These are phyloP conservation scores for Probaryconus sp. DNA, from an alignment of 1,140 invertebrate species.

Conservation along the genomic window DNA sequence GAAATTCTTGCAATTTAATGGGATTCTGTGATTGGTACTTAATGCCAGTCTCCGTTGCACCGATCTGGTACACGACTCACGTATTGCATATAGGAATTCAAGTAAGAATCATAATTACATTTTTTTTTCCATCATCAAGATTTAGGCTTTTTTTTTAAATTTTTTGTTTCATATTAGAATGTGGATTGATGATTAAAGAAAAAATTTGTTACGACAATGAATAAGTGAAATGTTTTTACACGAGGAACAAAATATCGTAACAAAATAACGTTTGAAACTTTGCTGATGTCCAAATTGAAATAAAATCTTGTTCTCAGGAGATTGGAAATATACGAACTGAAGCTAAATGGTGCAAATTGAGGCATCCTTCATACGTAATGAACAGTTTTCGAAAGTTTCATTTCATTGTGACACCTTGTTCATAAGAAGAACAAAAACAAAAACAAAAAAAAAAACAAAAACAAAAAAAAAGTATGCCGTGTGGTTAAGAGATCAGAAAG, in stretches of 20 bases:
- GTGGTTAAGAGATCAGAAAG: conserved; percentile 12
- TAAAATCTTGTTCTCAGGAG: too few relatives aligned
- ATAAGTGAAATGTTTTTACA: too few relatives aligned
- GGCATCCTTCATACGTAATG: conserved; percentile 25
- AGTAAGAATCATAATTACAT: conserved; percentile 68
- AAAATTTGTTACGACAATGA: too few relatives aligned
- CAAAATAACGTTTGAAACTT: too few relatives aligned
- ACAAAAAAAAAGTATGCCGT: conserved; percentile 44
- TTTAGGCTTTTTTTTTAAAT: conserved; percentile 19
- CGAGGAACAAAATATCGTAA: too few relatives aligned
- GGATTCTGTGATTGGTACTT: conserved; percentile 77
- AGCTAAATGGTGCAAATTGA: conserved; percentile 19
- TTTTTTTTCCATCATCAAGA: conserved; percentile 55
- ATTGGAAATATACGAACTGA: conserved; percentile 3
- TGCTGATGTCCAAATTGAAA: too few relatives aligned
- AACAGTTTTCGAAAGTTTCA: conserved; percentile 29
- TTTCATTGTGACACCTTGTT: conserved; percentile 49
- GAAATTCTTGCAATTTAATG: conserved; percentile 77
- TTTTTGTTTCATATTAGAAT: conserved; percentile 30
- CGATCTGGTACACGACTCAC: conserved; percentile 71
- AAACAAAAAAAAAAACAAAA: too few relatives aligned
- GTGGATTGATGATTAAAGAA: too few relatives aligned
- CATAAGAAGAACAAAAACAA: too few relatives aligned
- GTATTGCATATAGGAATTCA: conserved; percentile 67
- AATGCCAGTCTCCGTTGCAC: conserved; percentile 70